phyloP scores from a whole-genome alignment of 2,797 vertebrate species.

The Notoglanidium macrostoma region DNA sequence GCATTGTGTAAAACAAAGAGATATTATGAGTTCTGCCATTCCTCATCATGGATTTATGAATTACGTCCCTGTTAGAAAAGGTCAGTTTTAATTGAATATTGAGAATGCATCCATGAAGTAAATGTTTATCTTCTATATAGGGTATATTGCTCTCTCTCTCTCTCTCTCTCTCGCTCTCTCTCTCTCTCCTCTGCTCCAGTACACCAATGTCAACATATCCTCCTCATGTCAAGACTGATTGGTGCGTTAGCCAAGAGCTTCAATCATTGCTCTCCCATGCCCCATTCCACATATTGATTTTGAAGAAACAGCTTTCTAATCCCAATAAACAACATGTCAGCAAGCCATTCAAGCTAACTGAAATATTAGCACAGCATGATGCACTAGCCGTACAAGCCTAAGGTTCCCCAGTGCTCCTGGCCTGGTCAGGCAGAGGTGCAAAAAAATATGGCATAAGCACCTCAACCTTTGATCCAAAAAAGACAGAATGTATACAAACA shows the following conservation, averaged over 20 bases:
- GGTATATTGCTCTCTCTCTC: neutral
- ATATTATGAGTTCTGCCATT: neutral
- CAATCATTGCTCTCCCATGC: slow-evolving; percentile 56
- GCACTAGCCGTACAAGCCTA: slow-evolving; percentile 65
- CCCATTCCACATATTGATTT: slow-evolving; percentile 73
- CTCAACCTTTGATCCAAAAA: neutral
- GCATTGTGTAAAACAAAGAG: neutral
- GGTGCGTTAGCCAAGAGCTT: slow-evolving; percentile 53
- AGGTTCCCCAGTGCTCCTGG: slow-evolving; percentile 69
- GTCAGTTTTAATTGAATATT: neutral
- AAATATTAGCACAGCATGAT: slow-evolving; percentile 82
- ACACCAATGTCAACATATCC: slow-evolving; percentile 52
- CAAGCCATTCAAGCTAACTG: slow-evolving; percentile 77
- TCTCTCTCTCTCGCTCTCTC: neutral
- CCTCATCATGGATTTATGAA: neutral
- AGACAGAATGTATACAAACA: neutral
- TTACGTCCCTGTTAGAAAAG: slow-evolving; percentile 5
- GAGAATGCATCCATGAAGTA: slow-evolving; percentile 17
- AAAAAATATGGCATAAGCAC: neutral
- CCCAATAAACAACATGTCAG: slow-evolving; percentile 85
- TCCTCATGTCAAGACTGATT: slow-evolving; percentile 60
- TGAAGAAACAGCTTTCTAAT: slow-evolving; percentile 81
- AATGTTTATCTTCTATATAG: neutral
- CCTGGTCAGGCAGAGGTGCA: slow-evolving; percentile 67
- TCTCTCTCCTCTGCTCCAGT: slow-evolving; percentile 34